These are phyloP conservation scores for Vipera ursinii DNA, from an alignment of 2,797 vertebrate species.

Conservation along the genomic window DNA sequence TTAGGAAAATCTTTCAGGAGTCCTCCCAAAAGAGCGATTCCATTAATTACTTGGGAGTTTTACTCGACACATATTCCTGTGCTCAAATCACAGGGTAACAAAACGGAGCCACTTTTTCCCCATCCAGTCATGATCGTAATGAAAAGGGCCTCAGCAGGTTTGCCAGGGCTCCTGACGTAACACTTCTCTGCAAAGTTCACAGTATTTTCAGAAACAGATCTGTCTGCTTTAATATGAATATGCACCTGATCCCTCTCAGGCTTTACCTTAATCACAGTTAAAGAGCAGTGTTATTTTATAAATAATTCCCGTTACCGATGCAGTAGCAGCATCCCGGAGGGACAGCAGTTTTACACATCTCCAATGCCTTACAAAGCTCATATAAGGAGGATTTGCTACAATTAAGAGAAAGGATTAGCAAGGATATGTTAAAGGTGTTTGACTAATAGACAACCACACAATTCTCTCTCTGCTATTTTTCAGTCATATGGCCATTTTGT, in stretches of 20 bases:
- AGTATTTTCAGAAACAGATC: constrained; percentile 51
- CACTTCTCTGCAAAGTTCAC: constrained; percentile 54
- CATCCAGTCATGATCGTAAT: constrained; percentile 19
- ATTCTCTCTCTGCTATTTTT: neutral
- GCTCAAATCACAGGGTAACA: constrained; percentile 50
- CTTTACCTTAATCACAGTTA: constrained; percentile 61
- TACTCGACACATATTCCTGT: constrained; percentile 54
- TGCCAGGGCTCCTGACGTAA: constrained; percentile 50
- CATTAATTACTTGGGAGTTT: constrained; percentile 59
- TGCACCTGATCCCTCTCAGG: constrained; percentile 50
- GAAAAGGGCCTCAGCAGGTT: constrained; percentile 39
- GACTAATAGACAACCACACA: constrained; percentile 20
- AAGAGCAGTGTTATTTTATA: constrained; percentile 61
- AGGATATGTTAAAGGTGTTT: constrained; percentile 10
- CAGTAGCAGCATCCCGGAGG: constrained; percentile 33
- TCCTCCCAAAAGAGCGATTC: constrained; percentile 63
- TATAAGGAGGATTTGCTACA: constrained; percentile 57
- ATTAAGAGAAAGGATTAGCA: constrained; percentile 50
- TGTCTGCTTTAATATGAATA: constrained; percentile 50
- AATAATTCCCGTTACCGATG: constrained; percentile 51
- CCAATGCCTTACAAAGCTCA: constrained; percentile 24
- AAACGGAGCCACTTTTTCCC: constrained; percentile 21
- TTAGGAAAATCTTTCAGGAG: constrained; percentile 56
- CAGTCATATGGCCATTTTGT: neutral
- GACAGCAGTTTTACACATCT: constrained; percentile 26